These are phyloP conservation scores for Salvelinus sp. DNA, from an alignment of 2,113 vertebrate genomes.

Conservation along the genomic window DNA sequence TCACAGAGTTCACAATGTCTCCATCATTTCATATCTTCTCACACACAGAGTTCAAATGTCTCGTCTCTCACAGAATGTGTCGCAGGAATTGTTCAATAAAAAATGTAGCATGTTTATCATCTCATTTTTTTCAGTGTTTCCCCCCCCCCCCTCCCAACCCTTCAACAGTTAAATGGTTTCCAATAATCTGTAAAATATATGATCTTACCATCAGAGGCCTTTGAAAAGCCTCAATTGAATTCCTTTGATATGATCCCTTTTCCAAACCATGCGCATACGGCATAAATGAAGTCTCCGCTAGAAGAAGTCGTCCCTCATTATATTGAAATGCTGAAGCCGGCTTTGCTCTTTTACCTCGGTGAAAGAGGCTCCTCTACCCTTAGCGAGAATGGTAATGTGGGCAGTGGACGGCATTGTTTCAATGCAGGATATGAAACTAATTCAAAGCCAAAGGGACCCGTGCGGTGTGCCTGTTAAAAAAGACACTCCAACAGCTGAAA, in stretches of 20 bases:
- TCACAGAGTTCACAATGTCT: too few species aligned
- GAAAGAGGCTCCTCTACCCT: constrained; percentile 7
- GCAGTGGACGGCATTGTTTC: neutral
- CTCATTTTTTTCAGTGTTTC: constrained; percentile 13
- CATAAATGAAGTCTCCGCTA: constrained; percentile 60
- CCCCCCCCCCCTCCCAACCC: too few species aligned
- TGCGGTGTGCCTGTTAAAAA: neutral
- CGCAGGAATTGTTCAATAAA: constrained; percentile 55
- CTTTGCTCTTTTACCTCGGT: constrained; percentile 24
- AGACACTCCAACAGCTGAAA: constrained; percentile 4
- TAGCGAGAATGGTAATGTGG: neutral
- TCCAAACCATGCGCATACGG: constrained; percentile 41
- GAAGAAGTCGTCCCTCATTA: constrained; percentile 60
- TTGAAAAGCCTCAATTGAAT: constrained; percentile 66
- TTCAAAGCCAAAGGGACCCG: neutral
- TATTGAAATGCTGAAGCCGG: constrained; percentile 51
- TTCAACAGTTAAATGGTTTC: constrained; percentile 40
- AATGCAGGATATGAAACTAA: neutral
- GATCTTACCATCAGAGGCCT: constrained; percentile 42
- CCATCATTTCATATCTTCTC: too few species aligned
- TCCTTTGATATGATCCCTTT: constrained; percentile 52
- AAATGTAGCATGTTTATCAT: constrained; percentile 59
- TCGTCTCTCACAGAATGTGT: neutral
- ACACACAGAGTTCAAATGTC: too few species aligned
- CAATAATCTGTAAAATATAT: constrained; percentile 49